Percentiles rank a stretch among this genome's conserved stretches.
Conservation (phyloP, 1,140 invertebrate species). For the Trigoniulus corallinus region DNA sequence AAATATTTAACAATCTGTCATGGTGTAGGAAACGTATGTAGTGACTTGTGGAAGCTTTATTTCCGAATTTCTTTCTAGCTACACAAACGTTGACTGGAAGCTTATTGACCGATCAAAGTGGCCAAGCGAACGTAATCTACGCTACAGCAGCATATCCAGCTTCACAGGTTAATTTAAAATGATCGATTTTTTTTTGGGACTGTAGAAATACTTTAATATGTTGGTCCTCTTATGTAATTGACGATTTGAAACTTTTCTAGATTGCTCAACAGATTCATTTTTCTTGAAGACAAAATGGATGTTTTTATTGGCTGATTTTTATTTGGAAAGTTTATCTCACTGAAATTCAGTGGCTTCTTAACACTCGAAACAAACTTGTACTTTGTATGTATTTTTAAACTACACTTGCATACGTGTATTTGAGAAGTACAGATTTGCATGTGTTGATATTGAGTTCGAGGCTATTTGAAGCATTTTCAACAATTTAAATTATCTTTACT, state of each 20-base stretch:
- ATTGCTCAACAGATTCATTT: background rate
- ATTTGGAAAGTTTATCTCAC: background rate
- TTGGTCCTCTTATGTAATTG: too few relatives aligned
- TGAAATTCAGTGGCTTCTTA: background rate
- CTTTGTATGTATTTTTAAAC: too few relatives aligned
- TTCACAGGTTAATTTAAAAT: background rate
- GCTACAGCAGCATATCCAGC: slow-evolving; percentile 3
- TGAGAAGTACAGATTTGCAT: too few relatives aligned
- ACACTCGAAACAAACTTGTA: too few relatives aligned
- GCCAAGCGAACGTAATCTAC: slow-evolving; percentile 18
- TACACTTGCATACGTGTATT: too few relatives aligned
- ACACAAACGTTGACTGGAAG: slow-evolving; percentile 12
- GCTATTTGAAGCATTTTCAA: too few relatives aligned
- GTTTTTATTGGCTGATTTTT: background rate
- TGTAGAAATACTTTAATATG: too few relatives aligned
- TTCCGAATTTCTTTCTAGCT: slow-evolving; percentile 1
- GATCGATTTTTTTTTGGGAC: too few relatives aligned
- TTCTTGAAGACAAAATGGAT: background rate
- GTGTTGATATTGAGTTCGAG: too few relatives aligned
- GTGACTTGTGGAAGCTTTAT: background rate
- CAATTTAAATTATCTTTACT: too few relatives aligned
- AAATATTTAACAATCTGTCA: background rate
- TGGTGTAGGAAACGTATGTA: background rate
- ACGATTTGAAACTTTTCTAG: too few relatives aligned
- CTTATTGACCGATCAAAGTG: slow-evolving; percentile 18